Percentiles rank a stretch among this genome's conserved stretches.
Conservation (phyloP, 2,113 vertebrate species). For the Meleagris gallopavo region DNA sequence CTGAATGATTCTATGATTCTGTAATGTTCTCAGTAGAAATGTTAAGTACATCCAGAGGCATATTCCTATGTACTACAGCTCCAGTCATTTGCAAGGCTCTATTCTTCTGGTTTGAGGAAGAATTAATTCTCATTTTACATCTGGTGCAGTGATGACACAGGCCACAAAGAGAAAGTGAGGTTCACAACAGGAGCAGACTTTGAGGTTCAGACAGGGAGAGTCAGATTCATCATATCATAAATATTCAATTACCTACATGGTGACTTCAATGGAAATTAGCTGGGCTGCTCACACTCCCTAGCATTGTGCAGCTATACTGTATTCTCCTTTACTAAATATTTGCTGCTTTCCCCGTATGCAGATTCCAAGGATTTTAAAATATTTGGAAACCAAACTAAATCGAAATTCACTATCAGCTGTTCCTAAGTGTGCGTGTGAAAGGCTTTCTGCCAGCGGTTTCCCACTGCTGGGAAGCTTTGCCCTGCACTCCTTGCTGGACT, state of each 20-base stretch:
- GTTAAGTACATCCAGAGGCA: neutral
- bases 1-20: no score
- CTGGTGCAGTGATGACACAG: neutral
- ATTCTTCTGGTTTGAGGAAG: neutral
- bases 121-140: neutral
- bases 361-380: neutral
- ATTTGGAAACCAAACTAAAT: neutral
- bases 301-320: accelerated
- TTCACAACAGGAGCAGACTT: neutral
- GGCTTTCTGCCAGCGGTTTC: neutral
- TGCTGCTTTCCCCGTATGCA: neutral
- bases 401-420: no score
- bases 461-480: neutral
- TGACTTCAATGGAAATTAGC: neutral
- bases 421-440: neutral
- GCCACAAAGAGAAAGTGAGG: neutral
- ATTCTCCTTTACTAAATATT: neutral
- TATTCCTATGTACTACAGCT: neutral
- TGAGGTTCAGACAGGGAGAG: neutral
- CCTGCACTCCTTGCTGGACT: neutral
- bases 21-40: neutral
- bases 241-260: neutral
- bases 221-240: neutral
- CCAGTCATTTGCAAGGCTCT: neutral
- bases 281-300: neutral